Evolutionary conservation across 2,888 invertebrate genomes (phyloP).

Genomic region (Chromoteleia sp.): DNA sequence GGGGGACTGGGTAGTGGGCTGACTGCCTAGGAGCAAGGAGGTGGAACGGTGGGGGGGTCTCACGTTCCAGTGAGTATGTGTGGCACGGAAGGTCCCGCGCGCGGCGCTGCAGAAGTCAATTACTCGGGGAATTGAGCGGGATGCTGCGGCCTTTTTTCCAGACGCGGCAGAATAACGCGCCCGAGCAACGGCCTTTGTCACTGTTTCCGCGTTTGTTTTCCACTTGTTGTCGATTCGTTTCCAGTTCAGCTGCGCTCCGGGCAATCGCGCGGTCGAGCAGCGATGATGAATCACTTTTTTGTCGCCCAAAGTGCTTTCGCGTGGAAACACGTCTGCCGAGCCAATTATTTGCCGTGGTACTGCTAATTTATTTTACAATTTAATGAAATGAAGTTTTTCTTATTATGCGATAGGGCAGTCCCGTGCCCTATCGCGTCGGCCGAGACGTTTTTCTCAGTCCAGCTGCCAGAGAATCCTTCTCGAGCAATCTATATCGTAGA

Average conservation of each 20-base stretch:
- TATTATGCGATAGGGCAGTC: conserved; percentile 11
- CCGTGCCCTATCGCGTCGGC: background rate
- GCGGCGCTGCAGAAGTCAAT: conserved; percentile 49
- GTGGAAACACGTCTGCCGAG: background rate
- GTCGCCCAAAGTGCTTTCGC: conserved; percentile 26
- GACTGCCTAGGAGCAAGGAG: conserved; percentile 59
- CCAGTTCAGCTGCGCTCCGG: background rate
- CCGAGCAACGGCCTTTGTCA: conserved; percentile 42
- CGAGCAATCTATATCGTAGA: conserved; percentile 5
- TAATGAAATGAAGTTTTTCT: conserved; percentile 30
- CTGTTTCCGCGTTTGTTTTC: conserved; percentile 67
- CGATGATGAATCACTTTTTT: conserved; percentile 46
- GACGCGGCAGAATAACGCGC: conserved; percentile 9
- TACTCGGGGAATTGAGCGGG: conserved; percentile 51
- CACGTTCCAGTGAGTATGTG: conserved; percentile 79
- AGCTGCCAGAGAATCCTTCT: background rate
- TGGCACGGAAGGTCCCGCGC: conserved; percentile 69
- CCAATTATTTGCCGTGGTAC: conserved; percentile 30
- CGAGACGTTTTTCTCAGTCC: background rate
- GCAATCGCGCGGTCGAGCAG: conserved; percentile 1
- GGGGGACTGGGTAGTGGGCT: too few species aligned
- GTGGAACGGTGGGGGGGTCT: conserved; percentile 75
- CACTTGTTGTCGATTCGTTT: conserved; percentile 22
- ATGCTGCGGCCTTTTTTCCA: conserved; percentile 58
- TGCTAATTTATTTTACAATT: conserved; percentile 54